Evolutionary conservation across 2,797 vertebrate genomes (phyloP).

Genomic region (Hydrolagus colliei): DNA sequence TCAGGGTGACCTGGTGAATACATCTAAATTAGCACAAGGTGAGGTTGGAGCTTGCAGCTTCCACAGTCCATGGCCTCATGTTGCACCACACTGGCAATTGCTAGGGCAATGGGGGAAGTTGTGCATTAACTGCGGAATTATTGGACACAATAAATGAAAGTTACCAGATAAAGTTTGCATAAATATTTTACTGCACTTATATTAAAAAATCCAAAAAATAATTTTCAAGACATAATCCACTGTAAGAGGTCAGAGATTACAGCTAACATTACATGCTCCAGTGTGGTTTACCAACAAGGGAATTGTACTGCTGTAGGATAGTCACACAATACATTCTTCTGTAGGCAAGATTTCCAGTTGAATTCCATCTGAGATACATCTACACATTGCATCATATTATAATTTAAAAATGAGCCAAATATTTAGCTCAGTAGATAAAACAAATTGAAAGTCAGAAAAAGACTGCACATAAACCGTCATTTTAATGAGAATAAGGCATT

Average conservation of each 20-base stretch:
- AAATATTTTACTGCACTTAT: background rate
- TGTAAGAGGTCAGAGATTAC: background rate
- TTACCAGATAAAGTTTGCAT: background rate
- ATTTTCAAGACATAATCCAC: background rate
- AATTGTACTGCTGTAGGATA: background rate
- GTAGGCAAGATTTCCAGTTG: background rate
- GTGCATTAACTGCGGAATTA: background rate
- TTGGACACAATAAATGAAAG: background rate
- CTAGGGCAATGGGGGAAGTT: too few species aligned
- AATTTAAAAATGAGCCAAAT: background rate
- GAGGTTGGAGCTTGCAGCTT: too few species aligned
- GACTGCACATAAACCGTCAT: background rate
- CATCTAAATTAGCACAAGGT: too few species aligned
- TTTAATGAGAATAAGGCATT: background rate
- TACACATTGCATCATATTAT: background rate
- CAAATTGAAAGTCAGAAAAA: background rate
- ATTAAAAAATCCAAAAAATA: background rate
- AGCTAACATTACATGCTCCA: conserved; percentile 8
- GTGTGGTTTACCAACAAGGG: background rate
- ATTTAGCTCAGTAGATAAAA: background rate
- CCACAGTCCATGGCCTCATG: too few species aligned
- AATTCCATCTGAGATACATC: background rate
- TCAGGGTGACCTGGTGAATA: too few species aligned
- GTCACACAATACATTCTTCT: background rate
- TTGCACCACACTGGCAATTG: too few species aligned